Evolutionary conservation across 2,888 invertebrate species (phyloP).

Genomic region (Dasypogon diadema): DNA sequence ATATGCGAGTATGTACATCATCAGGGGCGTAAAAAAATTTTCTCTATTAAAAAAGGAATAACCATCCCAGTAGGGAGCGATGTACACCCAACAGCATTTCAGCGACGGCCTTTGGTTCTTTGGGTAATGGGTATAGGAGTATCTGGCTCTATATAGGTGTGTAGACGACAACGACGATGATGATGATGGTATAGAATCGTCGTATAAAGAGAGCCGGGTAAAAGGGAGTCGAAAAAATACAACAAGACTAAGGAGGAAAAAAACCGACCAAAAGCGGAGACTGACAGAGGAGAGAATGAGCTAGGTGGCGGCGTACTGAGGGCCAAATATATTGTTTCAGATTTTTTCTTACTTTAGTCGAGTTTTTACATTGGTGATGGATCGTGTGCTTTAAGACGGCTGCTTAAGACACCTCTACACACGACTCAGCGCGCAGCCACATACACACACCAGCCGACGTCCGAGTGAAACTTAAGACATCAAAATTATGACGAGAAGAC

Average conservation of each 20-base stretch:
- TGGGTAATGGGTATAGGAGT: conserved; percentile 42
- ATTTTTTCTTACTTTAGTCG: conserved; percentile 70
- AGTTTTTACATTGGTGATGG: conserved; percentile 70
- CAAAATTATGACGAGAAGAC: conserved; percentile 29
- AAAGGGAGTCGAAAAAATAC: conserved; percentile 47
- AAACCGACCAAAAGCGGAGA: conserved; percentile 47
- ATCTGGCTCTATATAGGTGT: conserved; percentile 40
- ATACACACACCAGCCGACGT: not conserved
- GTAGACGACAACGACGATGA: conserved; percentile 48
- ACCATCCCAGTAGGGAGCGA: conserved; percentile 40
- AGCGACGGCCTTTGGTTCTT: conserved; percentile 48
- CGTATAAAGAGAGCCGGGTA: conserved; percentile 38
- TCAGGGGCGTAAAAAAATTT: conserved; percentile 55
- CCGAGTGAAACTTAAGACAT: conserved; percentile 22
- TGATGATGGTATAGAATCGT: conserved; percentile 39
- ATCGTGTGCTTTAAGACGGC: conserved; percentile 62
- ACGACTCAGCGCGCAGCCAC: not conserved
- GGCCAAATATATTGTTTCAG: conserved; percentile 69
- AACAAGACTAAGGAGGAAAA: conserved; percentile 49
- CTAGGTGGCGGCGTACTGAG: conserved; percentile 45
- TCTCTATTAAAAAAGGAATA: conserved; percentile 50
- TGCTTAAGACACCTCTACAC: conserved; percentile 5
- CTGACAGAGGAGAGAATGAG: conserved; percentile 51
- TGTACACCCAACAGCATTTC: conserved; percentile 29
- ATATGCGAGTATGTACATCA: conserved; percentile 50